Base-by-base conservation (phyloP, 2,797 vertebrate genomes). In the Menidia menidia region DNA sequence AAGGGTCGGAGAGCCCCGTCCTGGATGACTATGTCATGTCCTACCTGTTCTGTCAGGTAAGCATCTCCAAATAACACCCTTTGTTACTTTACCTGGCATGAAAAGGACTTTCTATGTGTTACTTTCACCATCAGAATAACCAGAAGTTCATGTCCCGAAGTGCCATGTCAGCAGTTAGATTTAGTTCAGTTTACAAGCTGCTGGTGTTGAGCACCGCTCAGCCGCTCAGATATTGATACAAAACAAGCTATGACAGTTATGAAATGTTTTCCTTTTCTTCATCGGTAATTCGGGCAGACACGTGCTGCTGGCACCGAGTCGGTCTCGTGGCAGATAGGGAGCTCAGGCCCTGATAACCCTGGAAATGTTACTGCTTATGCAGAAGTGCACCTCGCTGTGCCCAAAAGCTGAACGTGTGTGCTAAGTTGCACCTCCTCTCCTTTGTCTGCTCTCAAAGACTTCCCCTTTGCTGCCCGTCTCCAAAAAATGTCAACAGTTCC, bases 11-110 rank as follows among this genome's bases (percentile, higher is more conserved):
- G 89, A 96, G 94, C 68, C 95, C 97, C 0, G 93, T 97, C 70
- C 90, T 98, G 58, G 97, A 98, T 60, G 97, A 98, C 81, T 77
- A 89, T 83, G 95, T 97, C 67, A 97, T 98, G 96, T 95, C 94
- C 55, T 97, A 98, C 65, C 94, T 98, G 54, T 98, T 98, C 66
- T 94, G 92, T 87, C 97, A 98, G 96, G 97, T 97, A 89, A 90
- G 60, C 19, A 15, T 14, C 19, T 56, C 7, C 15, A 0, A 30
- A 19, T 51, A 50, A 41, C 11, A 39, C 2, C 4, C 2, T 35
- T 47, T 6, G 14, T 55, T 30, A 33, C 14, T 19, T 15, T 18
- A 25, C 15, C 6, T 52, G 7, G 2, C 31, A 50, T 9, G 32
- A 35, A 14, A 1, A 9, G 6, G 35, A 39, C 35, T 39, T 7